Evolutionary conservation across 1,140 invertebrate genomes (phyloP).

Genomic region (Caenorhabditis remanei): DNA sequence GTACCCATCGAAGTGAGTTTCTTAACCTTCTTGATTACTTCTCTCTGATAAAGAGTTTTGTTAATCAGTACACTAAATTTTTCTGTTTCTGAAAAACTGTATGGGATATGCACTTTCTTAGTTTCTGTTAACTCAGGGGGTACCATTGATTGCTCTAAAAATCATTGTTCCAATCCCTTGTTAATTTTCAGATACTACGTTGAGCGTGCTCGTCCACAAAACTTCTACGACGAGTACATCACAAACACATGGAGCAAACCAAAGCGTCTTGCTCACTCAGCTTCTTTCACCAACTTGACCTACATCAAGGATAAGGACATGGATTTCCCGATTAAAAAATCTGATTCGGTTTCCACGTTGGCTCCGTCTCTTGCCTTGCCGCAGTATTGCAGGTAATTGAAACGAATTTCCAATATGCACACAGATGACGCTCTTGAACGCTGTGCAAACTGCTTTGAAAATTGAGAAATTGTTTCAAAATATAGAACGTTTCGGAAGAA

Average conservation of each 20-base stretch:
- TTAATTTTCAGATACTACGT: conserved; percentile 71
- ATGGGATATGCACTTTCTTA: background rate
- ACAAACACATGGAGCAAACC: conserved; percentile 76
- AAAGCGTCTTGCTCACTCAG: conserved; percentile 73
- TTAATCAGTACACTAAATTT: too few relatives aligned
- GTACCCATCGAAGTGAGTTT: conserved; percentile 73
- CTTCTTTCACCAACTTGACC: conserved; percentile 77
- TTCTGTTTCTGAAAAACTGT: too few relatives aligned
- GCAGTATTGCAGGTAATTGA: conserved; percentile 68
- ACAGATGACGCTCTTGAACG: too few relatives aligned
- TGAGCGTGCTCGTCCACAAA: conserved; percentile 75
- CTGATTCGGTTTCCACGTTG: conserved; percentile 73
- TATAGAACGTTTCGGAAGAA: background rate
- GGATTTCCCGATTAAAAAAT: conserved; percentile 75
- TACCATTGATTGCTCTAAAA: background rate
- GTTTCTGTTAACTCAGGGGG: background rate
- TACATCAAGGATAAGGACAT: conserved; percentile 73
- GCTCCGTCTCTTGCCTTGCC: conserved; percentile 77
- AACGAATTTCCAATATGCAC: background rate
- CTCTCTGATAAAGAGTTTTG: background rate
- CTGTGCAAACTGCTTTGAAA: too few relatives aligned
- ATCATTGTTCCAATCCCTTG: background rate
- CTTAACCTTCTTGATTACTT: background rate
- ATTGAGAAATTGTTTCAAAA: too few relatives aligned
- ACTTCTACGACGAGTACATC: conserved; percentile 70